Evolutionary conservation across 1,140 invertebrate species (phyloP).

Genomic region (Drosophila eugracilis): DNA sequence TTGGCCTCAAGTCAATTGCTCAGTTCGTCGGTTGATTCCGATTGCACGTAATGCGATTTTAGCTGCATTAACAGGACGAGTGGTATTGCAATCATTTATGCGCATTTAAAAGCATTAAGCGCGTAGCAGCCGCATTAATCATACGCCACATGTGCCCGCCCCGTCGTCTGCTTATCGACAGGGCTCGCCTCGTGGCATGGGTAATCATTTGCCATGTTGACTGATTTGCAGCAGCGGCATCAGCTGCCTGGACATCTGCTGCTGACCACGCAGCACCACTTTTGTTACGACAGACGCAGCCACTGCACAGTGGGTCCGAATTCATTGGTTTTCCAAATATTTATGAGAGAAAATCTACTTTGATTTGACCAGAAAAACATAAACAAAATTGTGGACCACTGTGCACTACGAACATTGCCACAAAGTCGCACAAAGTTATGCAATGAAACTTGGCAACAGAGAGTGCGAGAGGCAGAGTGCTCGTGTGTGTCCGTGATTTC

Average conservation of each 20-base stretch:
- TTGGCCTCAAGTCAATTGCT: constrained; percentile 3
- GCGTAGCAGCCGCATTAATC: constrained; percentile 60
- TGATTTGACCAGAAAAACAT: neutral
- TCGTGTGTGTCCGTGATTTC: constrained; percentile 31
- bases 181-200: constrained; percentile 9
- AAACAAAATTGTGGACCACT: neutral
- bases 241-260: constrained; percentile 16
- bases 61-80: constrained; percentile 35
- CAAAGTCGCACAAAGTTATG: constrained; percentile 57
- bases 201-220: constrained; percentile 49
- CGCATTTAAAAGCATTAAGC: constrained; percentile 65
- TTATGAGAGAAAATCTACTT: no score
- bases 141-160: constrained; percentile 53
- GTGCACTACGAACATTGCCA: constrained; percentile 19
- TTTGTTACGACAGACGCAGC: constrained; percentile 11
- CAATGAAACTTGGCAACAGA: constrained; percentile 35
- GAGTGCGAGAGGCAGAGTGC: neutral
- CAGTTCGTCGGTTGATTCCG: constrained; percentile 4
- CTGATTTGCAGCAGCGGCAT: constrained; percentile 46
- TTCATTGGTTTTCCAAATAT: no score
- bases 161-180: constrained; percentile 49
- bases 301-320: no score
- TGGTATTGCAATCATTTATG: constrained; percentile 56
- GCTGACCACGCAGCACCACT: constrained; percentile 24
- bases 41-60: constrained; percentile 37